Percentiles rank a stretch among this genome's conserved stretches.
phyloP scores from a whole-genome alignment of 2,888 invertebrate species.

The Boloria euphrosyne region DNA sequence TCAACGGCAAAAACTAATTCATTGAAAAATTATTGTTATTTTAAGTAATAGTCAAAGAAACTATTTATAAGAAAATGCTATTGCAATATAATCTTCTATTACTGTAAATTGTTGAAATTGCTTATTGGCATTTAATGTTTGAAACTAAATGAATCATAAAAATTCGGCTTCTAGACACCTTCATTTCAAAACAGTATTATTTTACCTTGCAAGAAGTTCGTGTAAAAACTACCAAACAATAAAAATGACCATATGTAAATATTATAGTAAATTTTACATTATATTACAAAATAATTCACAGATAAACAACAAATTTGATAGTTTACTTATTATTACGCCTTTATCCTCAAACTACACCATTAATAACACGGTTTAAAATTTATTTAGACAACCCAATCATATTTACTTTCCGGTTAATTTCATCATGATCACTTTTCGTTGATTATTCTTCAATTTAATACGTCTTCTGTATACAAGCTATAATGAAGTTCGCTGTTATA shows the following conservation, averaged over 20 bases:
- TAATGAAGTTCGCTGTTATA: slow-evolving; percentile 26
- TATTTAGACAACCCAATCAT: slow-evolving; percentile 31
- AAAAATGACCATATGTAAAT: slow-evolving; percentile 8
- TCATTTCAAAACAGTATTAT: too few species aligned
- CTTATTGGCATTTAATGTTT: too few species aligned
- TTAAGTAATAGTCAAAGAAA: too few species aligned
- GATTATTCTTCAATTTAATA: slow-evolving; percentile 27
- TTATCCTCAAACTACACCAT: slow-evolving; percentile 19
- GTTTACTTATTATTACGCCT: slow-evolving; percentile 17
- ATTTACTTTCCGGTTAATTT: slow-evolving; percentile 28
- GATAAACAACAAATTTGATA: slow-evolving; percentile 7
- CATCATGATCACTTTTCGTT: slow-evolving; percentile 15
- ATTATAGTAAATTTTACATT: slow-evolving; percentile 2
- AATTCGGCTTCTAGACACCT: too few species aligned
- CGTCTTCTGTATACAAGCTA: slow-evolving; percentile 6
- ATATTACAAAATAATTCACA: slow-evolving; percentile 7
- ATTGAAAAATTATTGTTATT: too few species aligned
- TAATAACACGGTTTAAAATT: slow-evolving; percentile 26
- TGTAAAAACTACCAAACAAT: neutral
- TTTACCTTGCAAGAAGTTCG: too few species aligned
- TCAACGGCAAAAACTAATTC: too few species aligned
- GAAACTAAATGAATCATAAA: too few species aligned
- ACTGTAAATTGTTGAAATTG: too few species aligned
- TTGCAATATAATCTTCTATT: too few species aligned
- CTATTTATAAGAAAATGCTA: too few species aligned